These are phyloP conservation scores for Rallus crepitans DNA, from an alignment of 2,797 vertebrate species.

Conservation along the genomic window DNA sequence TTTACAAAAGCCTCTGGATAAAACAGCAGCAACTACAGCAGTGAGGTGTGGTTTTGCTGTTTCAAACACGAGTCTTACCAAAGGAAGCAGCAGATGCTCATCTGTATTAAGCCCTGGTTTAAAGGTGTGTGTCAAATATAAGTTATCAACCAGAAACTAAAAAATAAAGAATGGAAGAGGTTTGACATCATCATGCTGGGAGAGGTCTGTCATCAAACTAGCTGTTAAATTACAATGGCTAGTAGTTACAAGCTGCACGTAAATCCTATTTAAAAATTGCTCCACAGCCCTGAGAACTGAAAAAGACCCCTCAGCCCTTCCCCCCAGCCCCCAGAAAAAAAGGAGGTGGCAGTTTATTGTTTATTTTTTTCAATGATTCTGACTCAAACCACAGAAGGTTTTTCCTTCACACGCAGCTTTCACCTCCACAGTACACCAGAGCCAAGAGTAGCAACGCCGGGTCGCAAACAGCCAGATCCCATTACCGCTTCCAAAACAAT, in stretches of 20 bases:
- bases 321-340: neutral
- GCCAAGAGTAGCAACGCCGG: neutral
- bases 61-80: neutral
- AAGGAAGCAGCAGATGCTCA: neutral
- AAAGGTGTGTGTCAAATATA: neutral
- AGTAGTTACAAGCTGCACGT: neutral
- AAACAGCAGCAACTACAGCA: neutral
- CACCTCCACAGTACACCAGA: neutral
- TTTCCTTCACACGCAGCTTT: neutral
- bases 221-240: neutral
- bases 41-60: neutral
- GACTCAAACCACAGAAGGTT: neutral
- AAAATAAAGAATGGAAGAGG: neutral
- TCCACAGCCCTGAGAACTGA: neutral
- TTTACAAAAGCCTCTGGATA: neutral
- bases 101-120: neutral
- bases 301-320: neutral
- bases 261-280: neutral
- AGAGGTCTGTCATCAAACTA: neutral
- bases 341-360: neutral
- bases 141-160: neutral
- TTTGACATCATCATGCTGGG: neutral
- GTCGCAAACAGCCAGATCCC: neutral
- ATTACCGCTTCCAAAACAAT: constrained; percentile 12
- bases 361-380: neutral